These are phyloP conservation scores for Oreohelix idahoensis DNA, from an alignment of 1,140 invertebrate species.

Conservation along the genomic window DNA sequence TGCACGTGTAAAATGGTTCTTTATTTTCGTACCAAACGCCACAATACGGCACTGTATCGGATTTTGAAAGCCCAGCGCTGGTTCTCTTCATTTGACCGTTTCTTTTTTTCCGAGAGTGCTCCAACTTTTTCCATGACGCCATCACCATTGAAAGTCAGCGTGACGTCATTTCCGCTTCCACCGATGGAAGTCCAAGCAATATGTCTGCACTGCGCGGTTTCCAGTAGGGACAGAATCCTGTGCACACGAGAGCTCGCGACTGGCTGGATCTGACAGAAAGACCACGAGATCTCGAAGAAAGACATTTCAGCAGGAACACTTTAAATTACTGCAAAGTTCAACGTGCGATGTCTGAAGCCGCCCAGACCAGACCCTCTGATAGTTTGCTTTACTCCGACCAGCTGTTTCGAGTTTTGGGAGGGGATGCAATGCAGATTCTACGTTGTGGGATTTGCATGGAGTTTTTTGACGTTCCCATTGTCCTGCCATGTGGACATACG, in stretches of 20 bases:
- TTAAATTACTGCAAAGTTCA: not conserved
- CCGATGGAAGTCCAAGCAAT: conserved; percentile 34
- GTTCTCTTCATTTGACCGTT: not conserved
- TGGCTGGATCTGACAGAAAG: conserved; percentile 8
- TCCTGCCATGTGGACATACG: conserved; percentile 47
- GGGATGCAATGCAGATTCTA: conserved; percentile 44
- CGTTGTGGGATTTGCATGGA: conserved; percentile 48
- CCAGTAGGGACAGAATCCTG: conserved; percentile 8
- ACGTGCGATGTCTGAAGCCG: conserved; percentile 25
- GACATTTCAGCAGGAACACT: not conserved
- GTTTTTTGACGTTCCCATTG: conserved; percentile 50
- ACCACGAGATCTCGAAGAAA: conserved; percentile 21
- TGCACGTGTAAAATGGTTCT: no score
- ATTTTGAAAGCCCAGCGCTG: no score
- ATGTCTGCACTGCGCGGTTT: conserved; percentile 33
- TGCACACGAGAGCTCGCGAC: not conserved
- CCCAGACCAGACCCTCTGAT: not conserved
- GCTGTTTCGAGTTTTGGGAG: conserved; percentile 43
- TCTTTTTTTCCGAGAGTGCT: not conserved
- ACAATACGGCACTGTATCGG: no score
- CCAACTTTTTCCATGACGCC: conserved; percentile 12
- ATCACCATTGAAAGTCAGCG: not conserved
- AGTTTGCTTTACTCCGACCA: conserved; percentile 40
- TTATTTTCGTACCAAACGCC: no score
- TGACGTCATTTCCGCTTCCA: conserved; percentile 34